Evolutionary conservation across 2,113 vertebrate species (phyloP), one percentile per base, ranked within the genome.

Genomic region (Plectropomus leopardus): DNA sequence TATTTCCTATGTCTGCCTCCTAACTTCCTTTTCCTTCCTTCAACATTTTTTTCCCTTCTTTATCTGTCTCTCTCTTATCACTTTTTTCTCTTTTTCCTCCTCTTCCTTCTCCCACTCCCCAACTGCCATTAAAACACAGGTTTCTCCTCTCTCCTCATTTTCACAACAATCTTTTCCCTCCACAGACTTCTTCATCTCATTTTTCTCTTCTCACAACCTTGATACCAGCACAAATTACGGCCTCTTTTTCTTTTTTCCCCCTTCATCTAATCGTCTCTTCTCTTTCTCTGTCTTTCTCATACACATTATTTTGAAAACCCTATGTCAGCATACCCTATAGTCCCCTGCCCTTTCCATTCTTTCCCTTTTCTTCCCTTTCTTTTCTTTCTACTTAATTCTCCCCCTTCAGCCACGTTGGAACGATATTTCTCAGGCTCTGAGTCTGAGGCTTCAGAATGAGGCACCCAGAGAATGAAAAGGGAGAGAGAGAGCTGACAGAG

Each of bases 341-440:
- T 44, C 42, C 42, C 54, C 24, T 16, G 17, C 48, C 45, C 76
- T 78, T 67, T 76, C 67, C 32, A 68, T 76, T 67, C 24, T 30
- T 63, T n/a, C n/a, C 67, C 64, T 8, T 40, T 7, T 40, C 36
- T 40, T 40, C 7, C 54, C 16, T 30, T 58, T 58, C 34, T 42
- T 51, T n/a, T 71, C 51, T 36, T 44, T 65, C 66, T 42, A 42
- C 71, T 66, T 69, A 17, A 58, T 79, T 86, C 36, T 61, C 23
- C 28, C 61, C 72, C 45, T 63, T 72, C 66, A 59, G 74, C 76
- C 60, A 16, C 36, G 34, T 45, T n/a, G 54, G 86, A 84, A 79
- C 40, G 2, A 87, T 87, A 85, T 59, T 79, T 86, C 57, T 87
- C 60, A 36, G 68, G 54, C 69, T 69, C 69, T 84, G 82, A 21